phyloP scores from a whole-genome alignment of 2,888 invertebrate species.

The Neria commutata region DNA sequence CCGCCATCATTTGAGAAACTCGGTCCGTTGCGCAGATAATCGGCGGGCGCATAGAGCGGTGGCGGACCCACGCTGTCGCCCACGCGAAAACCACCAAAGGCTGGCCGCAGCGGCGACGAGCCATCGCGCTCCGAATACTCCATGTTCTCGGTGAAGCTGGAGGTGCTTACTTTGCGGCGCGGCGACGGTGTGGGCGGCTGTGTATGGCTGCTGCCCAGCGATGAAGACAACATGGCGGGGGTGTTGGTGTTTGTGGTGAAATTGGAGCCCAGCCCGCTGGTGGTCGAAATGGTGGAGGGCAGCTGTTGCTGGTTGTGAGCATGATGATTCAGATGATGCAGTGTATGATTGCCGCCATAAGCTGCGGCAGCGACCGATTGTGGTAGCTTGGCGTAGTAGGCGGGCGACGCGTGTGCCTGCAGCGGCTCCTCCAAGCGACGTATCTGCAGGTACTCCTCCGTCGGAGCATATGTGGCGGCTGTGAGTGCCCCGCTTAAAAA shows the following conservation, averaged over 20 bases:
- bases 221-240: conserved; percentile 56
- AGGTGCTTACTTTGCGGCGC: conserved; percentile 73
- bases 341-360: too few species aligned
- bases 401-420: not conserved
- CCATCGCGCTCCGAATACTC: conserved; percentile 38
- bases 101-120: conserved; percentile 32
- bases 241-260: conserved; percentile 61
- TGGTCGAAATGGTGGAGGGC: conserved; percentile 65
- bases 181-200: conserved; percentile 72
- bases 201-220: conserved; percentile 57
- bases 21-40: conserved; percentile 54
- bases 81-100: conserved; percentile 49
- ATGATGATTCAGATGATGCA: conserved; percentile 56
- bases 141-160: conserved; percentile 70
- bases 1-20: conserved; percentile 56
- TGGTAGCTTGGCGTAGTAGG: not conserved
- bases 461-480: conserved; percentile 27
- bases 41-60: conserved; percentile 50
- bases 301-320: conserved; percentile 60
- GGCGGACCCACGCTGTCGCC: conserved; percentile 48
- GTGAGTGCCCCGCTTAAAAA: conserved; percentile 12
- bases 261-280: conserved; percentile 65
- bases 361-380: conserved; percentile 17
- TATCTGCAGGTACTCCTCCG: conserved; percentile 19
- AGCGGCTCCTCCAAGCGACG: not conserved